Base-by-base conservation (phyloP, 1,140 invertebrate species). In the Hyphantria cunea region DNA sequence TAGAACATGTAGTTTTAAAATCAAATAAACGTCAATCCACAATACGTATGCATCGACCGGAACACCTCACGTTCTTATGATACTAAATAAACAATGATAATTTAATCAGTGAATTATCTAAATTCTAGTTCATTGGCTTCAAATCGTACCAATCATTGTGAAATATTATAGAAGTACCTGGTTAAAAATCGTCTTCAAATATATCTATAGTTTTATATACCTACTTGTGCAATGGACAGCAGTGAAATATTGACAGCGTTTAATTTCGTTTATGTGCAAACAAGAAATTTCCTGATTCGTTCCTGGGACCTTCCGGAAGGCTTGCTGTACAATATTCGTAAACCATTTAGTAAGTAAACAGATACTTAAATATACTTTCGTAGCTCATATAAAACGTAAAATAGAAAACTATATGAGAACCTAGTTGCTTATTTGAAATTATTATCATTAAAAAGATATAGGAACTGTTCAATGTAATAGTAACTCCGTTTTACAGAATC, bases 231-330 rank as follows among this genome's bases (percentile, higher is more conserved):
- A 66, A 89, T 89, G 85, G 76, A 77, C 76, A 52, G 47, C 25
- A 42, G 12, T 47, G 5, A 15, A n/a, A 10, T 56, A 14, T 37
- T 83, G 31, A 25, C 62, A 31, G 44, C 65, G 12, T 80, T 64
- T 17, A 73, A 86, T 77, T 83, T 59, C 62, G 39, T 84, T 12
- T 89, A 89, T 31, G 49, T 58, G 15, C 64, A 70, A n/a, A 48
- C 70, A 6, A 76, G 85, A 31, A 90, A 90, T 66, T 58, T 45
- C 13, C 9, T 86, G 0, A 82, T 90, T 15, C 76, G 84, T 0
- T 84, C 81, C 11, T 75, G 72, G 50, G 82, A 90, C 62, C 50
- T 64, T 11, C 68, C 78, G 3, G 72, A 76, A 47, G 86, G 86
- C n/a, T 79, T 72, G 73, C 67, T 88, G 9, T 66, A 80, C 50